Evolutionary conservation across 35 echinoderm and acorn worm species (phyloP).

Genomic region (Apostichopus parvimensis): DNA sequence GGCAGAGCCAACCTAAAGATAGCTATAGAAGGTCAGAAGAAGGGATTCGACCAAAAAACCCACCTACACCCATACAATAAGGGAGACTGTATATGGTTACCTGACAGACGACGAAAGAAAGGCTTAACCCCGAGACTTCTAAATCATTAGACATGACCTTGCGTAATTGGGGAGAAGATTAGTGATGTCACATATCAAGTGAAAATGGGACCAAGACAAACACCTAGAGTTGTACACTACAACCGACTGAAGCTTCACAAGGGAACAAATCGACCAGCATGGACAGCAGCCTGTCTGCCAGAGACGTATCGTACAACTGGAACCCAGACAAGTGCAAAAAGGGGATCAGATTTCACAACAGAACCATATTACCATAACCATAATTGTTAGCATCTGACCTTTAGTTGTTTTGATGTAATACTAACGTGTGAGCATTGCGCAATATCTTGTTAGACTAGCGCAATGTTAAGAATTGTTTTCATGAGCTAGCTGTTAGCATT

Average conservation of each 20-base stretch:
- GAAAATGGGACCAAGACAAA: not conserved
- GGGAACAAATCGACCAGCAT: not conserved
- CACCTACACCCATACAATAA: not conserved
- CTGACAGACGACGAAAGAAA: constrained; percentile 9
- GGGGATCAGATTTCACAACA: not conserved
- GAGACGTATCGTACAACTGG: not conserved
- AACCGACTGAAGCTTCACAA: constrained; percentile 12
- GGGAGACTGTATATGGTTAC: constrained; percentile 62
- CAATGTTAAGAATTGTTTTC: too few relatives aligned
- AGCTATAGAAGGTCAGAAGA: not conserved
- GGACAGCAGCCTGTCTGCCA: not conserved
- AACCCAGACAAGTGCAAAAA: constrained; percentile 5
- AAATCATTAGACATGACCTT: constrained; percentile 18
- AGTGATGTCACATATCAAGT: constrained; percentile 32
- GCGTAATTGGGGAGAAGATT: not conserved
- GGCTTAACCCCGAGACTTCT: constrained; percentile 35
- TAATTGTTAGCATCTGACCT: too few relatives aligned
- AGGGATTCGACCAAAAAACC: constrained; percentile 13
- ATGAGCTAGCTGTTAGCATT: too few relatives aligned
- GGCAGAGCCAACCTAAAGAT: not conserved
- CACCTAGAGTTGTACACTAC: not conserved
- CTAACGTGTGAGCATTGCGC: too few relatives aligned
- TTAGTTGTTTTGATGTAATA: too few relatives aligned
- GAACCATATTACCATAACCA: too few relatives aligned
- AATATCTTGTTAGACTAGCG: too few relatives aligned